Evolutionary conservation across 2,888 invertebrate genomes (phyloP).

Genomic region (Melieria omissa): DNA sequence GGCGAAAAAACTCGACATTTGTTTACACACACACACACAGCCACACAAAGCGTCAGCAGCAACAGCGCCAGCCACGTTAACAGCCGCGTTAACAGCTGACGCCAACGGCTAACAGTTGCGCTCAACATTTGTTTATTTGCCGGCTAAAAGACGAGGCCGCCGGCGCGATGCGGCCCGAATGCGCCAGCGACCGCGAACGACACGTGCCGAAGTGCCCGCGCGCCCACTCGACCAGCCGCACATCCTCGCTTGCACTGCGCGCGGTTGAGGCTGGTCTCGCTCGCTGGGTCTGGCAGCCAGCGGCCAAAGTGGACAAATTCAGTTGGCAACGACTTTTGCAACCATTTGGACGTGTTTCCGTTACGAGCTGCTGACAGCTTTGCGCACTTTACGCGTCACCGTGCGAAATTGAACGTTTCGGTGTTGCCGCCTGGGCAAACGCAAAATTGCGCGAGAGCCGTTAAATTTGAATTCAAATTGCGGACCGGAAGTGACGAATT

Average conservation of each 20-base stretch:
- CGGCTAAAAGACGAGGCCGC: constrained; percentile 32
- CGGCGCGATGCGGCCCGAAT: constrained; percentile 3
- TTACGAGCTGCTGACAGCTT: background rate
- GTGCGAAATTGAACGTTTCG: too few relatives aligned
- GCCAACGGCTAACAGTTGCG: constrained; percentile 28
- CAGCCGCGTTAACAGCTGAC: background rate
- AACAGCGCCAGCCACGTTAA: constrained; percentile 14
- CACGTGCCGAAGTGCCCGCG: constrained; percentile 30
- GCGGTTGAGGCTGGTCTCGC: constrained; percentile 31
- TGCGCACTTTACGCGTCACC: too few relatives aligned
- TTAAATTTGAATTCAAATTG: too few relatives aligned
- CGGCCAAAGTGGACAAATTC: constrained; percentile 43
- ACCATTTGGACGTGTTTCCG: constrained; percentile 44
- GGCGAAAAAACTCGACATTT: too few relatives aligned
- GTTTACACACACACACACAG: constrained; percentile 27
- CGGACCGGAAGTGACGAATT: too few relatives aligned
- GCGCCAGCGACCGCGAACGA: constrained; percentile 16
- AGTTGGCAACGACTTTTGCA: constrained; percentile 49
- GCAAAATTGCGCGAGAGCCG: too few relatives aligned
- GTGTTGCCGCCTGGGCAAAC: too few relatives aligned
- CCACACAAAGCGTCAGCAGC: constrained; percentile 17
- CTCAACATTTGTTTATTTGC: constrained; percentile 45
- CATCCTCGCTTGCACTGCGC: background rate
- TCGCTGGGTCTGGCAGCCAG: constrained; percentile 22
- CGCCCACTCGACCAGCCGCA: background rate